Evolutionary conservation across 2,113 vertebrate genomes (phyloP).

Genomic region (Pipra filicauda): DNA sequence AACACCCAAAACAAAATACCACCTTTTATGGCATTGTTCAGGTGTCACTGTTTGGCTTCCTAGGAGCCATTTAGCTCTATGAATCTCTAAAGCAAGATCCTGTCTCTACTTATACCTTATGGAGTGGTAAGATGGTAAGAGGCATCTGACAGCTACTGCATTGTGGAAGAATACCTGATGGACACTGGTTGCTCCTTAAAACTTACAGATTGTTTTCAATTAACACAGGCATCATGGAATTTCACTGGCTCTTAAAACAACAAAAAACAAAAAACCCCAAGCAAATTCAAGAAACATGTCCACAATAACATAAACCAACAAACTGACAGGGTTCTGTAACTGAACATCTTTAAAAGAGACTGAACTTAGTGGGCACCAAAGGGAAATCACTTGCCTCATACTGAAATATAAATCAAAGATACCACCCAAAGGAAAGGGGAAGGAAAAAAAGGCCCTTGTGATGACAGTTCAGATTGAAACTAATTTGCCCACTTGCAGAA

Average conservation of each 20-base stretch:
- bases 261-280: neutral
- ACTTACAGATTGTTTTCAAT: neutral
- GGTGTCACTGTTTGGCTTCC: neutral
- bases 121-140: neutral
- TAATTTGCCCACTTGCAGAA: slow-evolving; percentile 62
- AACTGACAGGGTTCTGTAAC: neutral
- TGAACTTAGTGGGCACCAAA: neutral
- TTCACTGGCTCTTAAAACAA: neutral
- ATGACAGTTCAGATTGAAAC: slow-evolving; percentile 60
- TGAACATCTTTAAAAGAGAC: neutral
- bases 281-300: neutral
- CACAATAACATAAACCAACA: neutral
- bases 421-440: slow-evolving; percentile 41
- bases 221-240: neutral
- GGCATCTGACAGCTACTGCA: neutral
- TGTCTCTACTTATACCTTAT: neutral
- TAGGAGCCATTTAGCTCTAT: neutral
- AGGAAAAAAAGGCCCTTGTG: slow-evolving; percentile 12
- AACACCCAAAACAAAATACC: neutral
- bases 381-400: neutral
- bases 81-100: neutral
- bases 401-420: slow-evolving; percentile 48
- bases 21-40: neutral
- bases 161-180: neutral
- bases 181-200: neutral